Percentiles rank a stretch among this genome's conserved stretches.
Conservation (phyloP, 2,113 vertebrate genomes). For the Megaceryle maxima region DNA sequence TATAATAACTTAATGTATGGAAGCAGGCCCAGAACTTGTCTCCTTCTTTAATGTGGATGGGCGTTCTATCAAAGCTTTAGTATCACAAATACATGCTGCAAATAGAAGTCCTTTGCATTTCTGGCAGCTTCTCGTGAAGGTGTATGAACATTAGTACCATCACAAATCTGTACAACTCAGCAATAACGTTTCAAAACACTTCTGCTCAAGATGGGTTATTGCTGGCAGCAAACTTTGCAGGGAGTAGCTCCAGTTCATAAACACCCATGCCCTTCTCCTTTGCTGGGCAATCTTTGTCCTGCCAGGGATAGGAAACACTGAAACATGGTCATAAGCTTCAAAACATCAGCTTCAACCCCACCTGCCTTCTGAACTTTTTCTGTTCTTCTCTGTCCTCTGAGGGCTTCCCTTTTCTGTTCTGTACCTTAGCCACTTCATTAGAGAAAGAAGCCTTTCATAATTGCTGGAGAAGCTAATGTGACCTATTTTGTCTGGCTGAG, state of each 20-base stretch:
- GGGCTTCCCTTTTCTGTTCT: neutral
- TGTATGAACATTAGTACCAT: neutral
- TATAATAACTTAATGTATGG: neutral
- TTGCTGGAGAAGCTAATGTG: neutral
- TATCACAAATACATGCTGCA: neutral
- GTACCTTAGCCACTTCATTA: neutral
- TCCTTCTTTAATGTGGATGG: neutral
- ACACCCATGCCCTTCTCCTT: neutral
- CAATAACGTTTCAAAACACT: constrained; percentile 32
- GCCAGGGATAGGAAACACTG: neutral
- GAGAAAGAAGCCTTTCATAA: neutral
- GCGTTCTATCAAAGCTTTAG: neutral
- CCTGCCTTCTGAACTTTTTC: neutral
- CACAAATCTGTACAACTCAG: neutral
- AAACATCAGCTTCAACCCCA: neutral
- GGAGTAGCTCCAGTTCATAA: neutral
- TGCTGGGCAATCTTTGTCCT: neutral
- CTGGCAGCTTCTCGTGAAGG: neutral
- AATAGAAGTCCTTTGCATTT: neutral
- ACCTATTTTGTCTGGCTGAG: neutral
- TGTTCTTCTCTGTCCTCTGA: neutral
- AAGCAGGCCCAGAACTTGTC: neutral
- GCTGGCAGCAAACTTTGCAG: constrained; percentile 10
- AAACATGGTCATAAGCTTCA: neutral
- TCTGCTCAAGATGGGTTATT: neutral